phyloP scores from a whole-genome alignment of 1,140 invertebrate genomes.

The Ooceraea biroi region DNA sequence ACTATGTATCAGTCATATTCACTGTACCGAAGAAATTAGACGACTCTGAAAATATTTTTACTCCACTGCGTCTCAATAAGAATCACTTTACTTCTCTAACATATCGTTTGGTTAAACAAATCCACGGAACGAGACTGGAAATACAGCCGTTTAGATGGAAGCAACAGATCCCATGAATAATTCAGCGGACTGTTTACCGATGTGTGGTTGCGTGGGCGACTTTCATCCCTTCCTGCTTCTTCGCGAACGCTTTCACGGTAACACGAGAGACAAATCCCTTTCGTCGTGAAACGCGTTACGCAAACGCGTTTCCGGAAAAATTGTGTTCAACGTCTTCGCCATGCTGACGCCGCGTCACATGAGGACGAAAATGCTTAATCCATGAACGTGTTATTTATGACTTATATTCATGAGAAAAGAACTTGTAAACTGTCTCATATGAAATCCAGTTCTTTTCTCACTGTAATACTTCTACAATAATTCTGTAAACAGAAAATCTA shows the following conservation, averaged over 20 bases:
- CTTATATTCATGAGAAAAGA: neutral
- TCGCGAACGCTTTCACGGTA: slow-evolving; percentile 52
- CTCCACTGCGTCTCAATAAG: neutral
- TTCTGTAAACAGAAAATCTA: neutral
- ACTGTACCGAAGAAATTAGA: neutral
- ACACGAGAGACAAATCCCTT: slow-evolving; percentile 40
- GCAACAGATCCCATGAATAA: slow-evolving; percentile 78
- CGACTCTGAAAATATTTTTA: neutral
- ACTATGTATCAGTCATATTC: neutral
- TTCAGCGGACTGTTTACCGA: slow-evolving; percentile 67
- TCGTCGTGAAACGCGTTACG: slow-evolving; percentile 50
- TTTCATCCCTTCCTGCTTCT: slow-evolving; percentile 25
- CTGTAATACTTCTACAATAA: neutral
- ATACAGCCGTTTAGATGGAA: slow-evolving; percentile 67
- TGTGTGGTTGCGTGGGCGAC: slow-evolving; percentile 48
- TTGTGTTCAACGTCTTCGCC: slow-evolving; percentile 26
- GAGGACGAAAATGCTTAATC: slow-evolving; percentile 21
- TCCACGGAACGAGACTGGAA: slow-evolving; percentile 19
- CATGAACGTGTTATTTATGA: neutral
- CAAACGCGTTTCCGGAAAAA: slow-evolving; percentile 46
- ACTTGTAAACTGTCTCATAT: neutral
- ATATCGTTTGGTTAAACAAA: slow-evolving; percentile 31
- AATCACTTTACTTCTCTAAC: slow-evolving; percentile 36
- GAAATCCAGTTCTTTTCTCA: neutral
- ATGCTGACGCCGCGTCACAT: slow-evolving; percentile 34